phyloP scores from a whole-genome alignment of 92 coral and sea anemone species.

The Heteractis magnifica region DNA sequence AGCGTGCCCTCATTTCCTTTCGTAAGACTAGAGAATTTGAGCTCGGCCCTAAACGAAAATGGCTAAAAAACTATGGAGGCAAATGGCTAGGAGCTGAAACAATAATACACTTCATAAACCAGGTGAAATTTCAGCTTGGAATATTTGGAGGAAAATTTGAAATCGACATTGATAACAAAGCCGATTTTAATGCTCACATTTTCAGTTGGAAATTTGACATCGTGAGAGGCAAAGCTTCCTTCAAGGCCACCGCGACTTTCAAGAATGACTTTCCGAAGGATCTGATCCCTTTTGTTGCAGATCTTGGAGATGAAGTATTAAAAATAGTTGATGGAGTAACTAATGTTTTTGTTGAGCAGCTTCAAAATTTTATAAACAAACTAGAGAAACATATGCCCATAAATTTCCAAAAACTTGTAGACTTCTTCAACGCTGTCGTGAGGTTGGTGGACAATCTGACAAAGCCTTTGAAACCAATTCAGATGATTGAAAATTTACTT shows the following conservation, averaged over 20 bases:
- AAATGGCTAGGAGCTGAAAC: conserved; percentile 85
- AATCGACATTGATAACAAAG: conserved; percentile 78
- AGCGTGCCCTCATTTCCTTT: conserved; percentile 89
- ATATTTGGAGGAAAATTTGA: conserved; percentile 94
- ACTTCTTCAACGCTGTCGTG: conserved; percentile 68
- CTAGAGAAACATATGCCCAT: conserved; percentile 66
- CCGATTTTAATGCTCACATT: conserved; percentile 72
- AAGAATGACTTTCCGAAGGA: conserved; percentile 98
- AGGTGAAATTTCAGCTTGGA: conserved; percentile 79
- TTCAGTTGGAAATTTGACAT: conserved; percentile 78
- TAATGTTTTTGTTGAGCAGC: conserved; percentile 65
- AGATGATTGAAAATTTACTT: conserved; percentile 68
- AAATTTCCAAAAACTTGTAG: conserved; percentile 58
- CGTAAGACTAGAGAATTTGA: conserved; percentile 84
- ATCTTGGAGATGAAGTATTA: conserved; percentile 78
- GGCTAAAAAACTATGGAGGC: conserved; percentile 85
- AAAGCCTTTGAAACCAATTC: conserved; percentile 72
- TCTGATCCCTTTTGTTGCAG: conserved; percentile 80
- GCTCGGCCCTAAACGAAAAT: conserved; percentile 74
- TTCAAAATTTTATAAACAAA: conserved; percentile 65
- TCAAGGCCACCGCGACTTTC: conserved; percentile 89
- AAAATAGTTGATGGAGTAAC: conserved; percentile 69
- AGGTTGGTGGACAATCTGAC: conserved; percentile 69
- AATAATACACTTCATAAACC: conserved; percentile 73
- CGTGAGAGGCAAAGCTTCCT: conserved; percentile 82